Percentiles rank a stretch among this genome's conserved stretches.
Evolutionary conservation across 1,140 invertebrate genomes (phyloP).

Genomic region (Papilio polyxenes): DNA sequence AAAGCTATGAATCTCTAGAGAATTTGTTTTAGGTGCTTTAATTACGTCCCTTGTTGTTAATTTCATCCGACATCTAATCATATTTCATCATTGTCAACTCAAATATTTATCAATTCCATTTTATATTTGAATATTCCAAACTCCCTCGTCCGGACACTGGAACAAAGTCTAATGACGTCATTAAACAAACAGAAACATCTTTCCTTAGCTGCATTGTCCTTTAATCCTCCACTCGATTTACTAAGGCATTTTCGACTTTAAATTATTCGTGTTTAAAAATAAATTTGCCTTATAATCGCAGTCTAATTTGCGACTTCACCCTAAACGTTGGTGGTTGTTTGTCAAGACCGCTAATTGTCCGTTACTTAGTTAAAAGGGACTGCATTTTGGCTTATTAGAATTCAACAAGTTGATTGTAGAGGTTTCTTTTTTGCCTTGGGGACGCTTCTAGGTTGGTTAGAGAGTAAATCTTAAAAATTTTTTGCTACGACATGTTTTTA

Average conservation of each 20-base stretch:
- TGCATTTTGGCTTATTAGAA: slow-evolving; percentile 59
- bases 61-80: neutral
- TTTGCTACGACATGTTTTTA: no score
- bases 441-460: neutral
- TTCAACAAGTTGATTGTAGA: slow-evolving; percentile 52
- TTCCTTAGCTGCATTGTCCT: slow-evolving; percentile 63
- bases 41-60: neutral
- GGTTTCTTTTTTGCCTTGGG: neutral
- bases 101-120: slow-evolving; percentile 29
- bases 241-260: slow-evolving; percentile 44
- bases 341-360: slow-evolving; percentile 67
- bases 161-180: slow-evolving; percentile 67
- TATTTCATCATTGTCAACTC: neutral
- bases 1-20: no score
- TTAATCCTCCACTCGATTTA: slow-evolving; percentile 40
- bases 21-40: neutral
- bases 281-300: slow-evolving; percentile 34
- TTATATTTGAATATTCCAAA: slow-evolving; percentile 43
- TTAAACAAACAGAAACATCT: slow-evolving; percentile 67
- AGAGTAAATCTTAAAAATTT: neutral
- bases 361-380: slow-evolving; percentile 56
- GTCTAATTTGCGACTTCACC: slow-evolving; percentile 55
- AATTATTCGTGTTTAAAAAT: slow-evolving; percentile 30
- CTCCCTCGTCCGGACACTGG: slow-evolving; percentile 58
- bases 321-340: slow-evolving; percentile 65